Base-by-base conservation (phyloP, 1,140 invertebrate genomes). In the Ladona fulva region DNA sequence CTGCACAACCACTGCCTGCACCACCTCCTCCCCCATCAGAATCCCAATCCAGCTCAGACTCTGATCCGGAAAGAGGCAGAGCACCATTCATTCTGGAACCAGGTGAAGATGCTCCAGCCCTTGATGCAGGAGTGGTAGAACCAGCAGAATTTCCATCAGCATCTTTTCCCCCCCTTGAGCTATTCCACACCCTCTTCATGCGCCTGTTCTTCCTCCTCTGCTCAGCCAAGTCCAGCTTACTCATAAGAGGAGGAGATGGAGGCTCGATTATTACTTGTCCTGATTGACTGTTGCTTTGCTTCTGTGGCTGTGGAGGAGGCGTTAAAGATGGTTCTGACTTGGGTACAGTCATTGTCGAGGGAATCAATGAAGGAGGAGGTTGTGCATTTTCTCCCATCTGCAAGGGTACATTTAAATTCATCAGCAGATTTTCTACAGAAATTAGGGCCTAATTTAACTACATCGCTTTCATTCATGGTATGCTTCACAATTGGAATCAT, bases 221-320 rank as follows among this genome's bases (percentile, higher is more conserved):
- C 75, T 86, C 86, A 8, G 85, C 85, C 16, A 86, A 78, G 79
- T 86, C 86, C 10, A 86, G 81, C 24, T 82, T 82, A 74, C 80
- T 80, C 22, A 78, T 66, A 8, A 79, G 44, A 25, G 37, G 76
- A 22, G 37, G 37, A 22, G 42, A 52, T 22, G 52, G 52, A 66
- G 52, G 52, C 8, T 66, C 22, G 24, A 52, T 66, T 73, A 77
- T 22, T 77, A 77, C 42, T 76, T 66, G 25, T 75, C 42, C 76
- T 5, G 22, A 24, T 12, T 76, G 29, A 25, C 74, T 76, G 19
- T 42, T 24, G 29, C 7, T 25, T 25, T 29, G 73, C 12, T 19
- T n/a, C 52, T 14, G 42, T 42, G 44, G 74, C 5, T 14, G 29
- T 7, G n/a, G 42, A 42, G 29, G 78, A 42, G n/a, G 74, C 37